A percentile compares a stretch with the other conserved stretches of the same genome.
phyloP scores from a whole-genome alignment of 2,888 invertebrate genomes.

The Watsonalla cultraria region DNA sequence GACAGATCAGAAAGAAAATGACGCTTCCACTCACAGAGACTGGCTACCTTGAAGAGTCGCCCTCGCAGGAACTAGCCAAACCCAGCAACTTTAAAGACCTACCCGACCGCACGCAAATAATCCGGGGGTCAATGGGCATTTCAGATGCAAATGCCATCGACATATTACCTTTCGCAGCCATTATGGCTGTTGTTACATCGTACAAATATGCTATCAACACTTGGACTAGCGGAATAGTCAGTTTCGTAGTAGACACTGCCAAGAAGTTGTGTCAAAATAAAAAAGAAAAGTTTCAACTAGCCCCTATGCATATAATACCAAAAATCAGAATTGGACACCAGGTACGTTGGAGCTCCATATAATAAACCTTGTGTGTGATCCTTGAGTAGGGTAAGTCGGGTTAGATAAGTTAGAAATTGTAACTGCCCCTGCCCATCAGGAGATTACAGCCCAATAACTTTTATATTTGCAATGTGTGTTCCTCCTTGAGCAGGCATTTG shows the following conservation, averaged over 20 bases:
- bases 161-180: conserved; percentile 74
- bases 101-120: conserved; percentile 80
- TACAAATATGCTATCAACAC: conserved; percentile 79
- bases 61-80: conserved; percentile 73
- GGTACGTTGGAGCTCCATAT: conserved; percentile 25
- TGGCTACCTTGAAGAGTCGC: conserved; percentile 30
- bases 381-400: neutral
- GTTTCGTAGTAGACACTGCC: conserved; percentile 75
- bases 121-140: conserved; percentile 72
- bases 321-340: conserved; percentile 79
- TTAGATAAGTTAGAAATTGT: neutral
- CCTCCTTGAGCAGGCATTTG: too few species aligned
- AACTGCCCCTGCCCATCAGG: neutral
- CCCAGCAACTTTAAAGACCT: conserved; percentile 78
- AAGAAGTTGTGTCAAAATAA: conserved; percentile 61
- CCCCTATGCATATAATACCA: conserved; percentile 79
- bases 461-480: too few species aligned
- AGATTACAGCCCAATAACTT: too few species aligned
- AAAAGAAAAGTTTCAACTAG: conserved; percentile 58
- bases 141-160: conserved; percentile 39
- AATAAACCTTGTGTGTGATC: neutral
- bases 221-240: conserved; percentile 80
- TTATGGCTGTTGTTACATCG: conserved; percentile 80
- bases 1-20: conserved; percentile 57
- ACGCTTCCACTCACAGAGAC: conserved; percentile 52